These are phyloP conservation scores for Hormiphora californensis DNA, from an alignment of 37 sponge, comb jelly and placozoan species.

Conservation along the genomic window DNA sequence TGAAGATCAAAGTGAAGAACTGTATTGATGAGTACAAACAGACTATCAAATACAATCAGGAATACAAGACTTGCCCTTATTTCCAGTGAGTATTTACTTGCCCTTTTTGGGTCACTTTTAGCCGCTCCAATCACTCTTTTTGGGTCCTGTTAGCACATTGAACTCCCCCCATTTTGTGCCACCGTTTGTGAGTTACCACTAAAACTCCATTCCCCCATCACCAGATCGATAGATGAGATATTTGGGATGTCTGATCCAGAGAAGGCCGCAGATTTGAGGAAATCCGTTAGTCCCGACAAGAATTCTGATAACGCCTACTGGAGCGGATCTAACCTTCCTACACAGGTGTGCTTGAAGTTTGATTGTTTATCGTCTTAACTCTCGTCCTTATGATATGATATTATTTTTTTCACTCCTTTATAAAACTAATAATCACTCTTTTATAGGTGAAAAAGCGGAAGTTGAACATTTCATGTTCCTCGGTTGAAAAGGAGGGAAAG, in stretches of 20 bases:
- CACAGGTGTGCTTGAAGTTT: too few relatives aligned
- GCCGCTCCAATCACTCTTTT: too few relatives aligned
- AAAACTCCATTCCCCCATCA: too few relatives aligned
- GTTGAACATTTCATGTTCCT: conserved; percentile 3
- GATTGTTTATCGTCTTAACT: too few relatives aligned
- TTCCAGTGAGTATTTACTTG: too few relatives aligned
- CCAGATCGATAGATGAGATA: too few relatives aligned
- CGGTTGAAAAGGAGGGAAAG: background rate
- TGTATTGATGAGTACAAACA: conserved; percentile 53
- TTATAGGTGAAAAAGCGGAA: conserved; percentile 50
- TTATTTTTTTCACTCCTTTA: background rate
- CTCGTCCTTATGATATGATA: background rate
- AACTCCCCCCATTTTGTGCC: too few relatives aligned
- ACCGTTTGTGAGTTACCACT: too few relatives aligned
- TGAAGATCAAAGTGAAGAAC: conserved; percentile 55
- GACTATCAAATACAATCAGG: conserved; percentile 53
- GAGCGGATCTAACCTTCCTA: conserved; percentile 36
- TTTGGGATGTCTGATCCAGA: conserved; percentile 44
- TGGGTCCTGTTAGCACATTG: too few relatives aligned
- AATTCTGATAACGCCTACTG: conserved; percentile 47
- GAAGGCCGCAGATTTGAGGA: conserved; percentile 44
- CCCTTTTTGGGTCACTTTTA: too few relatives aligned
- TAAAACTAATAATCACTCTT: background rate
- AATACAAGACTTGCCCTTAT: conserved; percentile 51
- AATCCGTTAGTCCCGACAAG: background rate